Evolutionary conservation across 92 coral and sea anemone species (phyloP), one percentile per base, ranked within the genome.

Genomic region (Porites lobata): DNA sequence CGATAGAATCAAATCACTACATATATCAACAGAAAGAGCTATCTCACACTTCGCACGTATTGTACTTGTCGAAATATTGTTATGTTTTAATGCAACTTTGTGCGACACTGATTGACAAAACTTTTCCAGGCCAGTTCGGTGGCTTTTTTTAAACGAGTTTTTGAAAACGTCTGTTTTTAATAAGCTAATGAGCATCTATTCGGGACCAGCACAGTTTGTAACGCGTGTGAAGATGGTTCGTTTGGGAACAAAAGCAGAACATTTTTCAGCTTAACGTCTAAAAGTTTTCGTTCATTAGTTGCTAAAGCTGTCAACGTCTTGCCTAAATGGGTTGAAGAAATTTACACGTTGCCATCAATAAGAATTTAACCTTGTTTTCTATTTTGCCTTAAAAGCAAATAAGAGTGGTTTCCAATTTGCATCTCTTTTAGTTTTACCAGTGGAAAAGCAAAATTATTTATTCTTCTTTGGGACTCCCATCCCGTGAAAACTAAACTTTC

Each of bases 261-360:
- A 20, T 72, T 75, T 83, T 83, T 9, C 65, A 43, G 72, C 58
- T 20, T 43, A 43, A 21, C 38, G 24, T 73, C 87, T 83, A 73
- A 83, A 73, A 83, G 71, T 73, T 61, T 73, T 83, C 61, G 61
- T 83, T 75, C 67, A 83, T 61, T 72, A 74, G 80, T 11, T 22
- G 72, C 50, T 38, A 7, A 72, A 81, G 21, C 76, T 65, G 76
- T 53, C 85, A 2, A 26, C 52, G 18, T 15, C 24, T 26, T 69
- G 65, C 12, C 65, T 22, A 51, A 24, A 69, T 81, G 76, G 15
- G 26, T 81, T 29, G 50, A 26, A n/a, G 54, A 68, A 22, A 69
- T 81, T 68, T 29, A 69, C 85, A 69, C 85, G 26, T 69, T 18
- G 18, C 65, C 76, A 54, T 13, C 18, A 63, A 63, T 51, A 47